Percentiles rank a stretch among this genome's conserved stretches.
Conservation (phyloP, 2,797 vertebrate species). For the Urocyon cinereoargenteus region DNA sequence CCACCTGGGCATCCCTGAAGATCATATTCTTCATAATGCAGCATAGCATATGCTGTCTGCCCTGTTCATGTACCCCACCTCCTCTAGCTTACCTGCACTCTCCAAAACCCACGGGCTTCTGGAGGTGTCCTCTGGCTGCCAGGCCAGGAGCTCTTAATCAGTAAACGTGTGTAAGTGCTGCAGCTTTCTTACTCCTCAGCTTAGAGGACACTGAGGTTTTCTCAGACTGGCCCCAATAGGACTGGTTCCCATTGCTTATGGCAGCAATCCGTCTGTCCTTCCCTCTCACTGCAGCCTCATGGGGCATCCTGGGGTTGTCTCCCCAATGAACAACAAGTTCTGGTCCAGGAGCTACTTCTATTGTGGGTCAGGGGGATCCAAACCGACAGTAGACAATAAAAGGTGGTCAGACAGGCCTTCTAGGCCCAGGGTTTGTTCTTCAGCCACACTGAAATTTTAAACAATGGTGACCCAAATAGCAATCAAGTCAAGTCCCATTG, state of each 20-base stretch:
- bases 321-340: not conserved
- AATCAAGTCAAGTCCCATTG: not conserved
- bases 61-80: too few species aligned
- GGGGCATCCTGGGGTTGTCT: too few species aligned
- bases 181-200: not conserved
- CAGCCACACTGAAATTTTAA: not conserved
- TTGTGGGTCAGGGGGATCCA: not conserved
- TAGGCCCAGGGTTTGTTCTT: not conserved
- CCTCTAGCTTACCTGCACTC: not conserved
- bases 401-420: not conserved
- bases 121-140: not conserved
- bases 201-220: not conserved
- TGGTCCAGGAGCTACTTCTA: not conserved
- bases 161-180: rapidly evolving
- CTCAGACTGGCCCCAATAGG: not conserved
- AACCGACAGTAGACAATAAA: not conserved
- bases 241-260: not conserved
- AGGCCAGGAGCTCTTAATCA: too few species aligned
- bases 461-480: too few species aligned
- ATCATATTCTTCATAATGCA: not conserved
- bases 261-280: not conserved
- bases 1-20: too few species aligned
- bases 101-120: not conserved
- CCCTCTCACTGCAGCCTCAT: not conserved
- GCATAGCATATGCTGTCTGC: too few species aligned